Base-by-base conservation (phyloP, 2,888 invertebrate species). In the Nomada flava region DNA sequence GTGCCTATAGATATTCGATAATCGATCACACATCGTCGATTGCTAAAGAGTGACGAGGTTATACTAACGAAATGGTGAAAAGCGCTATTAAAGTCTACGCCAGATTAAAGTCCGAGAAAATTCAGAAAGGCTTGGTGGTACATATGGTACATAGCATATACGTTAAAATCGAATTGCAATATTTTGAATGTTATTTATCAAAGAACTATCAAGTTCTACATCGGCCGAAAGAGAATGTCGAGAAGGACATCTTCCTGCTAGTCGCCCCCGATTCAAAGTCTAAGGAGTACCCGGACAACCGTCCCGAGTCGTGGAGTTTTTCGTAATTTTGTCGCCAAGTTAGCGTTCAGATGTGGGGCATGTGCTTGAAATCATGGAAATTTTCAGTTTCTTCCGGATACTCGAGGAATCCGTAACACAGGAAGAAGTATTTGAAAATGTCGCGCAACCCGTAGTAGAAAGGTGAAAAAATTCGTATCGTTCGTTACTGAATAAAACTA, bases 381-480 rank as follows among this genome's bases (percentile, higher is more conserved):
- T 50, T 85, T 79, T 63, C 86, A 95, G 95, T 85, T 95, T 95
- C 90, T 90, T 93, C 53, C 94, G 94, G 86, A 92, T 95, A 75
- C 95, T 95, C 85, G 94, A 94, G 76, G 91, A 93, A 76, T 71
- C 86, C 62, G 86, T 91, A 10, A 86, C 87, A 1, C 95, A 95
- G 88, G 87, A 90, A 10, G 92, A 93, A 13, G 85, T 95, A 47
- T 95, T 95, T 85, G 92, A 94, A 13, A 89, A 81, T 55, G 94
- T 95, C 10, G 95, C 95, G 2, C 94, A 93, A 83, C 95, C 95
- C 23, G 93, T 95, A 23, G 90, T 95, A 50, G 92, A 94, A 76
- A 94, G 94, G 95, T 95, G 92, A 86, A 53, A 13, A 13, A 73
- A 82, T 80, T 18, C 15, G 70, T 78, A n/a, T 60, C 75, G 42